Conservation (phyloP, 2,888 invertebrate species). For the Steinernema hermaphroditum region DNA sequence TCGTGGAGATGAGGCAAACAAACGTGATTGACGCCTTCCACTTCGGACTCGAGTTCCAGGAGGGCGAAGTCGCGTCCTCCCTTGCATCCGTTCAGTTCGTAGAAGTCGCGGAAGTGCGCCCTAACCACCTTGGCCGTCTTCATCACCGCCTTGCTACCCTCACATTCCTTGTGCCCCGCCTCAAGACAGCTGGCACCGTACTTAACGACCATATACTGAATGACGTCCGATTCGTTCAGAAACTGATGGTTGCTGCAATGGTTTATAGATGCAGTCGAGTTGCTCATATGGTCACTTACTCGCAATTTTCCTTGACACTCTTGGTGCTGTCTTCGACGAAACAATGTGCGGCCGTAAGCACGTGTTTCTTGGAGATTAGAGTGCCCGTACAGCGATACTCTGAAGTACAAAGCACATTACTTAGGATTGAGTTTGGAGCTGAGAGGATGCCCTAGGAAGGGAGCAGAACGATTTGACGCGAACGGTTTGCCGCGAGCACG, state of each 20-base stretch:
- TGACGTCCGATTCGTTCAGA: background rate
- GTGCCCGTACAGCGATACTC: slow-evolving; percentile 11
- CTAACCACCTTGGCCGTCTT: background rate
- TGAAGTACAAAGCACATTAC: background rate
- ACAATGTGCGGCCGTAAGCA: background rate
- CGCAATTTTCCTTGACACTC: background rate
- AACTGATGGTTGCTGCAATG: background rate
- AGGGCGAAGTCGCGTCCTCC: background rate
- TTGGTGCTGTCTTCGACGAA: background rate
- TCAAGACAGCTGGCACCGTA: slow-evolving; percentile 1
- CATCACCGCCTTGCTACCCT: background rate
- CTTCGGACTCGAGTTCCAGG: background rate
- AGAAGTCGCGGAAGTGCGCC: background rate
- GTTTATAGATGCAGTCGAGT: background rate
- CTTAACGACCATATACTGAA: background rate
- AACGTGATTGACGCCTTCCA: background rate
- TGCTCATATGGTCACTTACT: background rate
- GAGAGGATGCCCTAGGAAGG: background rate
- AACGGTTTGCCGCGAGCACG: no score
- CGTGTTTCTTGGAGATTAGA: slow-evolving; percentile 15
- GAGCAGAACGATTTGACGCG: background rate
- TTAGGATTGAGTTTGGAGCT: background rate
- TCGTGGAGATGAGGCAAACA: slow-evolving; percentile 13
- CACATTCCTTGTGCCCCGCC: background rate
- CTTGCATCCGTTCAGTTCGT: background rate